Evolutionary conservation across 2,113 vertebrate species (phyloP), one percentile per base, ranked within the genome.

Genomic region (Peromyscus maniculatus): DNA sequence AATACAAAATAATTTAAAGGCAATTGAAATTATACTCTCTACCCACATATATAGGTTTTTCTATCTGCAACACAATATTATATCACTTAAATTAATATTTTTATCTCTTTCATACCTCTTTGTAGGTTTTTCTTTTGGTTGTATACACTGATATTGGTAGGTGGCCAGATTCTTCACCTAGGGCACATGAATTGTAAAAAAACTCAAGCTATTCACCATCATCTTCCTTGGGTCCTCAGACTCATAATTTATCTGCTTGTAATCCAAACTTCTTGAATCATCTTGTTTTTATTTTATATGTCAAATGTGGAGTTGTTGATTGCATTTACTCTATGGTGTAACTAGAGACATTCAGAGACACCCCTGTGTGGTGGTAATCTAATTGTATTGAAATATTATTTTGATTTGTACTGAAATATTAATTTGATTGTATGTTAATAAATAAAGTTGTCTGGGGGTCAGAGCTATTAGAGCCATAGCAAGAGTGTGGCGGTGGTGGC

Each of bases 11-110:
- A 67, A 69, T 46, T 95, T 22, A 64, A 91, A 46, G 36, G 72
- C 5, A 57, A 75, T 52, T 96, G 36, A 96, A 93, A 90, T 91
- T 71, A 77, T 28, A 31, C 0, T 24, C 12, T 82, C 1, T 62
- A 43, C 13, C n/a, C 2, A 87, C 15, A 46, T 21, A 64, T 0
- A 22, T 28, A 52, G 9, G 59, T 89, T 19, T 91, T 16, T 93
- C 10, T 95, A 74, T 24, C 43, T 55, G 39, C 6, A 57, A 67
- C 43, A 77, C 19, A 72, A 46, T n/a, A 43, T 84, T 66, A 46
- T 82, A 67, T 93, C 52, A 89, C 91, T 93, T 94, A 67, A n/a
- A 75, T 66, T 33, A 55, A 55, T 69, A 91, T 52, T 74, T 69
- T 62, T 39, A 80, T 86, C n/a, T 55, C 15, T 55, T 90, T 59